phyloP scores from a whole-genome alignment of 2,113 vertebrate species.

The Aphyosemion australe region DNA sequence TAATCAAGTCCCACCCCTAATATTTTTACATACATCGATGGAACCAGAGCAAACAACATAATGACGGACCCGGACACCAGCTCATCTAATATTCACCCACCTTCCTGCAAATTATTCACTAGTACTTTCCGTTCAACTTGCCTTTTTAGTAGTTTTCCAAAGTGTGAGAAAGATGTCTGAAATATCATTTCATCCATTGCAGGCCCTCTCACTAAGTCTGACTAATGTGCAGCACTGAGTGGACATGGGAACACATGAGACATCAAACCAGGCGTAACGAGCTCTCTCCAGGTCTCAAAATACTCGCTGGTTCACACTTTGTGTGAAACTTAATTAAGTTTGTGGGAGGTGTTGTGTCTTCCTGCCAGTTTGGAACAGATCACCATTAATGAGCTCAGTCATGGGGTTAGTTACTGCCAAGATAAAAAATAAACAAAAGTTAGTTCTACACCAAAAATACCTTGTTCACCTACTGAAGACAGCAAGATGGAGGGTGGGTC shows the following conservation, averaged over 20 bases:
- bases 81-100: too few species aligned
- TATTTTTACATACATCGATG: not conserved
- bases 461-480: not conserved
- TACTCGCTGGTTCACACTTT: slow-evolving; percentile 19
- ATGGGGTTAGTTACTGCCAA: not conserved
- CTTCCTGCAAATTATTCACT: too few species aligned
- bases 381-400: slow-evolving; percentile 30
- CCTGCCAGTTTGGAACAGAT: slow-evolving; percentile 15
- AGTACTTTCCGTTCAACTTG: too few species aligned
- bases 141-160: too few species aligned
- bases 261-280: not conserved
- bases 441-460: too few species aligned
- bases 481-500: not conserved
- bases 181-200: too few species aligned
- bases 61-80: too few species aligned
- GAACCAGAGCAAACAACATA: too few species aligned
- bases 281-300: slow-evolving; percentile 21
- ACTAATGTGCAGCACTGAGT: slow-evolving; percentile 12
- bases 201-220: slow-evolving; percentile 8
- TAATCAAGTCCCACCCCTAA: too few species aligned
- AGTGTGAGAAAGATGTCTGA: too few species aligned
- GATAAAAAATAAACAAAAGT: not conserved
- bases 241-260: slow-evolving; percentile 22
- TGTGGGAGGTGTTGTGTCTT: slow-evolving; percentile 41
- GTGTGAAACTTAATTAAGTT: slow-evolving; percentile 32